Evolutionary conservation across 1,140 invertebrate genomes (phyloP).

Genomic region (Apis cerana): DNA sequence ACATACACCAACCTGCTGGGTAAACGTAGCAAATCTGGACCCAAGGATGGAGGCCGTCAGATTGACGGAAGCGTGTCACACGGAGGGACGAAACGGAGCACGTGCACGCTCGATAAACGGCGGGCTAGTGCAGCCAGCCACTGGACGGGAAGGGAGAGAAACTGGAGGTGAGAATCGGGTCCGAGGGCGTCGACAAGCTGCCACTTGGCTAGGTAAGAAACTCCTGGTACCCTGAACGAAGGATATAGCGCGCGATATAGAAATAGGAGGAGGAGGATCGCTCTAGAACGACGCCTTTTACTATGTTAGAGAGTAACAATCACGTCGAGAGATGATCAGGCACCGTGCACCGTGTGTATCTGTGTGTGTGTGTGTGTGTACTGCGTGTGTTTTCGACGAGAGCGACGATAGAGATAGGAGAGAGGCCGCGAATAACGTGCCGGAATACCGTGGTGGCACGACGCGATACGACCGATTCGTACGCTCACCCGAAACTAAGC

Average conservation of each 20-base stretch:
- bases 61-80: slow-evolving; percentile 18
- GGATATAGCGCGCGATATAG: slow-evolving; percentile 3
- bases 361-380: too few relatives aligned
- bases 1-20: too few relatives aligned
- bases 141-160: background rate
- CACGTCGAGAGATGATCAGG: background rate
- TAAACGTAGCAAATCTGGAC: too few relatives aligned
- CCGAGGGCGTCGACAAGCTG: slow-evolving; percentile 51
- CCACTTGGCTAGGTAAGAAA: background rate
- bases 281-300: background rate
- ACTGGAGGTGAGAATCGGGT: background rate
- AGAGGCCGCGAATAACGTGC: slow-evolving; percentile 37
- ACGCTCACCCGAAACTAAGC: slow-evolving; percentile 64
- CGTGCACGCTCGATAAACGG: slow-evolving; percentile 59
- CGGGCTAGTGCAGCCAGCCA: slow-evolving; percentile 12
- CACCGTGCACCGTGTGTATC: too few relatives aligned
- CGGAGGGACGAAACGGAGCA: slow-evolving; percentile 13
- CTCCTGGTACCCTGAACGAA: background rate
- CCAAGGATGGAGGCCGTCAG: background rate
- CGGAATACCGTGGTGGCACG: slow-evolving; percentile 36
- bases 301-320: background rate
- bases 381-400: background rate
- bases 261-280: background rate
- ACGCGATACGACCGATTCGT: slow-evolving; percentile 57
- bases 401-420: slow-evolving; percentile 1